Conservation (phyloP, 2,113 vertebrate genomes). For the Sigmodon hispidus region DNA sequence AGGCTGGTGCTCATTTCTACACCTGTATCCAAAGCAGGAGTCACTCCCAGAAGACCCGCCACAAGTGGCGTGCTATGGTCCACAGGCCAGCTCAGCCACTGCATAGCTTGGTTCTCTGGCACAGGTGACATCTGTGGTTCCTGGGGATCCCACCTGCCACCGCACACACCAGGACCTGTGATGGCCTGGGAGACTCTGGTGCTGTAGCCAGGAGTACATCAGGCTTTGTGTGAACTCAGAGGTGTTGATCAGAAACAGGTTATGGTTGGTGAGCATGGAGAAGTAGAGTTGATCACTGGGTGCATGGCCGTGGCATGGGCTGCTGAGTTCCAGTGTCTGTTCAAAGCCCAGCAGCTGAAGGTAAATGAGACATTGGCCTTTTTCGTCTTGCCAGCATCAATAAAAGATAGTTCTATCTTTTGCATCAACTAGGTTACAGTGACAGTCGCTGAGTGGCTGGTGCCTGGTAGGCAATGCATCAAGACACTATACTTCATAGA, state of each 20-base stretch:
- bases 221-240: constrained; percentile 97
- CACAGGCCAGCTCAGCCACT: background rate
- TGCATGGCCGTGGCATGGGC: constrained; percentile 94
- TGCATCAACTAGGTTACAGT: constrained; percentile 99
- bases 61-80: background rate
- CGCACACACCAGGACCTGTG: too few relatives aligned
- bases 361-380: constrained; percentile 99
- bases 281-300: constrained; percentile 96
- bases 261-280: constrained; percentile 97
- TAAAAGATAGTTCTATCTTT: constrained; percentile 98
- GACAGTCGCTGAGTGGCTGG: constrained; percentile 97
- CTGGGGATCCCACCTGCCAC: background rate
- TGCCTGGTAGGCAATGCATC: constrained; percentile 96
- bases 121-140: background rate
- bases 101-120: background rate
- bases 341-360: constrained; percentile 99
- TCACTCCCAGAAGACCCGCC: constrained; percentile 66
- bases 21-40: background rate
- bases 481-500: constrained; percentile 91
- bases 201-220: too few relatives aligned
- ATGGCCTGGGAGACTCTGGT: too few relatives aligned
- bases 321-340: constrained; percentile 96
- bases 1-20: background rate
- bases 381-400: constrained; percentile 98
- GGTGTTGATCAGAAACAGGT: constrained; percentile 96